phyloP scores from a whole-genome alignment of 2,797 vertebrate genomes.

The Mormyrops attenuatus region DNA sequence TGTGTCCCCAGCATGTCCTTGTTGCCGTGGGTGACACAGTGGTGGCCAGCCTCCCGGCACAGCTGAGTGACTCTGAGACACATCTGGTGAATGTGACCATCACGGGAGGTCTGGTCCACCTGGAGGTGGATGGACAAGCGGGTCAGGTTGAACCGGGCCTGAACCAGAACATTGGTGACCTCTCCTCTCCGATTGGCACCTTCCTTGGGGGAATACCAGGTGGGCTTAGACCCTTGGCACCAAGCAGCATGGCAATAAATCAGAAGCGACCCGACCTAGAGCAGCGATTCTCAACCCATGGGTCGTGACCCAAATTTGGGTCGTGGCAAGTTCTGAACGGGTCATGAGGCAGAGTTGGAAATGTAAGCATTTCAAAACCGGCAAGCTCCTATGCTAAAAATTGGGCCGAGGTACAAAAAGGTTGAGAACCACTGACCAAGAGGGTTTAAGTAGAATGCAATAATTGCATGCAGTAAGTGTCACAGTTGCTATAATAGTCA shows the following conservation, averaged over 20 bases:
- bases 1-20: slow-evolving; percentile 68
- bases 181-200: slow-evolving; percentile 68
- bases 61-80: slow-evolving; percentile 72
- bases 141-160: slow-evolving; percentile 60
- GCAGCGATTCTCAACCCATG: no score
- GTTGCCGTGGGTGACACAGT: slow-evolving; percentile 67
- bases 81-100: slow-evolving; percentile 72
- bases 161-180: slow-evolving; percentile 52
- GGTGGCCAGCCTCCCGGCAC: slow-evolving; percentile 69
- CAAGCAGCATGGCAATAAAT: neutral
- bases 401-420: neutral
- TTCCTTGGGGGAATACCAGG: slow-evolving; percentile 89
- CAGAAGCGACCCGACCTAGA: neutral
- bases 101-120: slow-evolving; percentile 58
- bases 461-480: neutral
- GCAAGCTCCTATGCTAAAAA: neutral
- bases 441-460: neutral
- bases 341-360: neutral
- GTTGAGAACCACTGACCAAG: neutral
- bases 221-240: slow-evolving; percentile 42
- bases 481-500: neutral
- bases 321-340: neutral
- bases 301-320: neutral
- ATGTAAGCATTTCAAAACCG: neutral
- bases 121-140: slow-evolving; percentile 68